These are phyloP conservation scores for Accipiter cooperii DNA, from an alignment of 2,113 vertebrate genomes.

Conservation along the genomic window DNA sequence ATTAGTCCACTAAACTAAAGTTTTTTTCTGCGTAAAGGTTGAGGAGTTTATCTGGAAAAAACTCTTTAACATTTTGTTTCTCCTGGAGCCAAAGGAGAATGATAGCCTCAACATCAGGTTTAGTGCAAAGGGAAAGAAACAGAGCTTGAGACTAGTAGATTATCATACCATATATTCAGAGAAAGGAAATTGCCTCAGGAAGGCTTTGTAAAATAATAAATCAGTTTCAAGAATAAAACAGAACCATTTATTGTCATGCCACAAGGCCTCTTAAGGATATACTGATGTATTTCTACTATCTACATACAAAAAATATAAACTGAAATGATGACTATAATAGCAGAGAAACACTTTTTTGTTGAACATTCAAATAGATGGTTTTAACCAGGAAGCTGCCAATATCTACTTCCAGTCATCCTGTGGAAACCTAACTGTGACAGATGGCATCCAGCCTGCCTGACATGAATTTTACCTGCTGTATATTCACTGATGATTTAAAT, in stretches of 20 bases:
- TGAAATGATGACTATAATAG: neutral
- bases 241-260: conserved; percentile 30
- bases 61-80: neutral
- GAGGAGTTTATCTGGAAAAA: neutral
- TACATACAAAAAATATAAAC: neutral
- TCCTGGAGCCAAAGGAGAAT: conserved; percentile 21
- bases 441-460: neutral
- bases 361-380: neutral
- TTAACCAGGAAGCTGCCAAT: neutral
- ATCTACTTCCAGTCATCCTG: conserved; percentile 9
- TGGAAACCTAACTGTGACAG: neutral
- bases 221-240: conserved; percentile 59
- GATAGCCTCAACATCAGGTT: conserved; percentile 46
- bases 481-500: neutral
- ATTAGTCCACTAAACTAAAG: neutral
- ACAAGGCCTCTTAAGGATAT: conserved; percentile 49
- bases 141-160: conserved; percentile 40
- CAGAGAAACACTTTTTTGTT: neutral
- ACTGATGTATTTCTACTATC: conserved; percentile 27
- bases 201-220: conserved; percentile 65
- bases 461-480: conserved; percentile 18
- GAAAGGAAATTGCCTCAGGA: conserved; percentile 65
- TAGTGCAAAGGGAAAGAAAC: conserved; percentile 39
- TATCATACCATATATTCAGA: conserved; percentile 51
- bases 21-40: neutral